Evolutionary conservation across 2,113 vertebrate species (phyloP).

Genomic region (Ochotona princeps): DNA sequence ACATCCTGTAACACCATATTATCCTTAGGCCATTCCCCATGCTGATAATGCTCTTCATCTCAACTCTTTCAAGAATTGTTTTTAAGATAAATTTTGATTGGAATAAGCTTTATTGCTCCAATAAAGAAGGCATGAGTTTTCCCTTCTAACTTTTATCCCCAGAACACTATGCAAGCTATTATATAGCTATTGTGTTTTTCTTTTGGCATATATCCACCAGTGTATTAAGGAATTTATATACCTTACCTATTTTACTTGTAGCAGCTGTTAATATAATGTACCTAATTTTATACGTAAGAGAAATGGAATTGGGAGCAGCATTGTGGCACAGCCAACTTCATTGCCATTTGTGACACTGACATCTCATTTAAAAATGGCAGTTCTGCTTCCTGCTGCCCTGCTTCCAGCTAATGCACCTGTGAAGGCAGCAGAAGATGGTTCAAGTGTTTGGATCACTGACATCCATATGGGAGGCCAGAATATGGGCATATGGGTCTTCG

Average conservation of each 20-base stretch:
- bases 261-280: neutral
- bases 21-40: neutral
- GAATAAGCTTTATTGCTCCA: neutral
- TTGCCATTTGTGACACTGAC: too few species aligned
- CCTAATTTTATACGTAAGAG: neutral
- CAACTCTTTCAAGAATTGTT: conserved; percentile 18
- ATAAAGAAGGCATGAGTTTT: neutral
- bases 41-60: neutral
- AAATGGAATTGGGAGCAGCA: neutral
- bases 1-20: neutral
- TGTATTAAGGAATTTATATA: conserved; percentile 30
- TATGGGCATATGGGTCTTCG: too few species aligned
- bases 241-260: neutral
- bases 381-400: too few species aligned
- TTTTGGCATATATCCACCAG: neutral
- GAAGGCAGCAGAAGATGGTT: too few species aligned
- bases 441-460: too few species aligned
- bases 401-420: too few species aligned
- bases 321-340: too few species aligned
- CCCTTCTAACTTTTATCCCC: neutral
- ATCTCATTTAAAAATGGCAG: too few species aligned
- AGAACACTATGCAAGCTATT: neutral
- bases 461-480: too few species aligned
- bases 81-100: neutral
- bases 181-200: neutral